Evolutionary conservation across 1,140 invertebrate genomes (phyloP).

Genomic region (Catajapyx aquilonaris): DNA sequence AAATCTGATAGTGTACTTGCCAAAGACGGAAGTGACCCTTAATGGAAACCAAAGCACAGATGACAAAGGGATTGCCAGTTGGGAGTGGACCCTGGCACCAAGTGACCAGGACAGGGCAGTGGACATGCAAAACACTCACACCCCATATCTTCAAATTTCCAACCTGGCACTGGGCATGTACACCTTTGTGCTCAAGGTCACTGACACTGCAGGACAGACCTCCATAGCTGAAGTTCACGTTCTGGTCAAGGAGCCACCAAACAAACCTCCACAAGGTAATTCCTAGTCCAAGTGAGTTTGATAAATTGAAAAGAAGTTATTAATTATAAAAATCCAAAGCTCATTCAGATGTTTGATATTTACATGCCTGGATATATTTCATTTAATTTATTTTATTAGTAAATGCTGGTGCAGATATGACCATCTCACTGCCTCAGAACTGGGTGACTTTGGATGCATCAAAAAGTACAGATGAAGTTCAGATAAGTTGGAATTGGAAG

Average conservation of each 20-base stretch:
- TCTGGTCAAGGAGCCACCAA: constrained; percentile 75
- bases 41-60: constrained; percentile 80
- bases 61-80: constrained; percentile 74
- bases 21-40: constrained; percentile 66
- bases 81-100: constrained; percentile 84
- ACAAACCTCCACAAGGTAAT: constrained; percentile 54
- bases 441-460: constrained; percentile 56
- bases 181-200: constrained; percentile 80
- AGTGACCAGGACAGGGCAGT: constrained; percentile 69
- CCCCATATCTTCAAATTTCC: constrained; percentile 63
- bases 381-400: constrained; percentile 25
- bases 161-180: constrained; percentile 86
- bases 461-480: constrained; percentile 62
- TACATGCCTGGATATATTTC: no score
- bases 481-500: constrained; percentile 65
- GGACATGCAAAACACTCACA: constrained; percentile 83
- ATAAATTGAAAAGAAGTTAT: not conserved
- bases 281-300: not conserved
- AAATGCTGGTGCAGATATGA: constrained; percentile 32
- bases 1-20: constrained; percentile 73
- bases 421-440: constrained; percentile 56
- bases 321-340: not conserved
- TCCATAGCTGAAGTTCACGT: constrained; percentile 74
- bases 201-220: constrained; percentile 65
- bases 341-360: not conserved